A percentile compares a stretch with the other conserved stretches of the same genome.
Conservation (phyloP, 64 coral and sea anemone species). For the Montipora cactus region DNA sequence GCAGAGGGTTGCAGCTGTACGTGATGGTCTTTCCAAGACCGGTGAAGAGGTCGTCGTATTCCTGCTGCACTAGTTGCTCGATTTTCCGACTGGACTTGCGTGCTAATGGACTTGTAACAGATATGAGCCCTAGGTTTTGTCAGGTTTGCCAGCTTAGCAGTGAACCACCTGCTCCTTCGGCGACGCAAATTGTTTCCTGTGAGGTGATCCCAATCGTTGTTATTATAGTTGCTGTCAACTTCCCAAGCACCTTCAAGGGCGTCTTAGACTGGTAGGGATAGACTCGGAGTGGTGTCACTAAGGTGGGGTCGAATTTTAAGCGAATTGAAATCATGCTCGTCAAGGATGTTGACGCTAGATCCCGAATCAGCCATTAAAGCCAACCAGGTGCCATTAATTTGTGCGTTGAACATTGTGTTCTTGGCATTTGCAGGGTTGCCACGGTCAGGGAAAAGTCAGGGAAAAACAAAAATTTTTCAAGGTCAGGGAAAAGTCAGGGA, state of each 20-base stretch:
- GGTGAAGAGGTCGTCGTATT: conserved; percentile 67
- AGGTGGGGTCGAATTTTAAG: conserved; percentile 35
- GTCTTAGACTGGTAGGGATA: conserved; percentile 14
- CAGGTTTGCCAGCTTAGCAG: conserved; percentile 64
- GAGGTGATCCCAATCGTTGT: conserved; percentile 14
- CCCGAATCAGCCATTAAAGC: conserved; percentile 59
- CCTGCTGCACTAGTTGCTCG: conserved; percentile 39
- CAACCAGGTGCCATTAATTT: conserved; percentile 29
- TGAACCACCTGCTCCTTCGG: conserved; percentile 64
- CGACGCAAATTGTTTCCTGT: conserved; percentile 45
- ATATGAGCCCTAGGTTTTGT: conserved; percentile 58
- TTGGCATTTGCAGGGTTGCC: conserved; percentile 54
- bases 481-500: conserved; percentile 39
- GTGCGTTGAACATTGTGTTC: conserved; percentile 38
- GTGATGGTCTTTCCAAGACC: conserved; percentile 60
- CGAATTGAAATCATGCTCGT: conserved; percentile 65
- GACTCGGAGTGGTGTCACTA: too few relatives aligned
- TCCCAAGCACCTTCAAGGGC: conserved; percentile 59
- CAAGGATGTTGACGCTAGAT: conserved; percentile 67
- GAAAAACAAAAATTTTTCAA: conserved; percentile 62
- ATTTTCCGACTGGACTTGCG: not conserved
- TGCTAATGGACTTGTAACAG: conserved; percentile 11
- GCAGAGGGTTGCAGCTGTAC: not conserved
- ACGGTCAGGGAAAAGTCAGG: conserved; percentile 78
- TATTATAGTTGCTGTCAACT: conserved; percentile 28